phyloP scores from a whole-genome alignment of 2,797 vertebrate genomes.

The Lagocephalus sceleratus region DNA sequence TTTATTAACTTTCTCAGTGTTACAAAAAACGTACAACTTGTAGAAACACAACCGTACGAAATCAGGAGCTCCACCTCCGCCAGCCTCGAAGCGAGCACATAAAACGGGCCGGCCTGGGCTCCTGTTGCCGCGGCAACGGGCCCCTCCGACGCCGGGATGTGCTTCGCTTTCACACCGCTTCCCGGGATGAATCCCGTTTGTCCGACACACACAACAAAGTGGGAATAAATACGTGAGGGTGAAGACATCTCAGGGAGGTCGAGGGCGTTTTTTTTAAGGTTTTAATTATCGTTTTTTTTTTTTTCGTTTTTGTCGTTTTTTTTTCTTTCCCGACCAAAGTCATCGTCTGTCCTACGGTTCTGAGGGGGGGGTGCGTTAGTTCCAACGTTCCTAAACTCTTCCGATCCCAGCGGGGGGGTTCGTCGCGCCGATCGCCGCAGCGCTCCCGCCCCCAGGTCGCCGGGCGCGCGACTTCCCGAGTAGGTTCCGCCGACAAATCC shows the following conservation, averaged over 20 bases:
- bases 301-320: too few relatives aligned
- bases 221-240: slow-evolving; percentile 43
- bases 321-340: not conserved
- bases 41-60: slow-evolving; percentile 65
- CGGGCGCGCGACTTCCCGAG: too few relatives aligned
- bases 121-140: slow-evolving; percentile 39
- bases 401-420: too few relatives aligned
- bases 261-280: slow-evolving; percentile 1
- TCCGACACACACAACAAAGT: slow-evolving; percentile 30
- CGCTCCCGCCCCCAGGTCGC: too few relatives aligned
- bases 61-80: slow-evolving; percentile 50
- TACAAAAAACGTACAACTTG: slow-evolving; percentile 75
- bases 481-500: too few relatives aligned
- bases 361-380: slow-evolving; percentile 12
- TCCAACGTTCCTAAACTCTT: slow-evolving; percentile 29
- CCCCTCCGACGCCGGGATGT: not conserved
- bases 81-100: slow-evolving; percentile 49
- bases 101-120: slow-evolving; percentile 23
- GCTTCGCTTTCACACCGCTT: slow-evolving; percentile 33
- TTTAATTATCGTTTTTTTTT: not conserved
- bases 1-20: slow-evolving; percentile 74
- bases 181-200: slow-evolving; percentile 9
- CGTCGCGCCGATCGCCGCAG: too few relatives aligned
- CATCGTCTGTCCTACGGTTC: too few relatives aligned
- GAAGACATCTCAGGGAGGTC: slow-evolving; percentile 25